Evolutionary conservation across 2,888 invertebrate species (phyloP).

Genomic region (Petrolisthes manimaculis): DNA sequence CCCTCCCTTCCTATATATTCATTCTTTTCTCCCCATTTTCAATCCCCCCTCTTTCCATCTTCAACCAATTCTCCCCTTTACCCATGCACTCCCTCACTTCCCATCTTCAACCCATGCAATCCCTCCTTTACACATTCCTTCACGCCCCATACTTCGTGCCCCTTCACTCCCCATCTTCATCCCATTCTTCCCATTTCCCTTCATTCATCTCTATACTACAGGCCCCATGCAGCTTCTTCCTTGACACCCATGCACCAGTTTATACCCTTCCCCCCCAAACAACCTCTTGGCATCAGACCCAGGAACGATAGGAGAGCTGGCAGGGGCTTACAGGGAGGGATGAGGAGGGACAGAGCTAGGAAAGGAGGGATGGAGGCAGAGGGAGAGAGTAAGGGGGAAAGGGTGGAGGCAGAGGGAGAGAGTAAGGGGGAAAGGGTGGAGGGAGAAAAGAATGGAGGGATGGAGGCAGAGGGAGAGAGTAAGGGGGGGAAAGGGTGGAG

Average conservation of each 20-base stretch:
- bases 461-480: neutral
- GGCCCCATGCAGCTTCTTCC: too few species aligned
- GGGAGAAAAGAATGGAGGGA: neutral
- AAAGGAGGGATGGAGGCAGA: neutral
- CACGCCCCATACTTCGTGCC: too few species aligned
- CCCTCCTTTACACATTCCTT: too few species aligned
- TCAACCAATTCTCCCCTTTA: too few species aligned
- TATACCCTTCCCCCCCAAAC: conserved; percentile 32
- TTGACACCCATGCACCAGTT: too few species aligned
- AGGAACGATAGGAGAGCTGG: conserved; percentile 27
- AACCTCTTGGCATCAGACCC: conserved; percentile 55
- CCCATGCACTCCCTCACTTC: too few species aligned
- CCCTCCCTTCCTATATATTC: too few species aligned
- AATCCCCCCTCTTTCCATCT: too few species aligned
- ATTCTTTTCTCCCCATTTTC: too few species aligned
- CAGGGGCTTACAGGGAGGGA: neutral
- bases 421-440: neutral
- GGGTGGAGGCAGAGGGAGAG: neutral
- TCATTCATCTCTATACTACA: too few species aligned
- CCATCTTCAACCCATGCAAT: too few species aligned
- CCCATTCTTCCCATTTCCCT: neutral
- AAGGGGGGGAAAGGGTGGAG: neutral
- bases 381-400: neutral
- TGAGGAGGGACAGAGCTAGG: neutral
- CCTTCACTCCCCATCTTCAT: too few species aligned